Base-by-base conservation (phyloP, 2,797 vertebrate species). In the Garrulus glandarius region DNA sequence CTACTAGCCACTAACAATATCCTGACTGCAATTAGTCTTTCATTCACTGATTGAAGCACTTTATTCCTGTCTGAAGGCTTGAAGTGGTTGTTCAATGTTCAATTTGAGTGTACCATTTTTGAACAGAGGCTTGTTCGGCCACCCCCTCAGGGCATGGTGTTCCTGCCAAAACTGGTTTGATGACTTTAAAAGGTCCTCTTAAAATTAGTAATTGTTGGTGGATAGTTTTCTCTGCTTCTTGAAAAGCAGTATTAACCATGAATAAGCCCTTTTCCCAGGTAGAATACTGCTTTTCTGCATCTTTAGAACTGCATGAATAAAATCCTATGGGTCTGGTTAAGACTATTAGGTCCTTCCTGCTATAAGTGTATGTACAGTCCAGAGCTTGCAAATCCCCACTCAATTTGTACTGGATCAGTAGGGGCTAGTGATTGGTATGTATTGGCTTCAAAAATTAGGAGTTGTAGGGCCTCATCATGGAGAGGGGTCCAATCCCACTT, bases 21-120 rank as follows among this genome's bases (percentile, higher is more conserved):
- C 26, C 59, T 1, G 4, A 26, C 29, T 60, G 19, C 49, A 59
- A 49, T 24, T 34, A 30, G n/a, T 19, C 34, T 87, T 74, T 53
- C 39, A 56, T 43, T 34, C 21, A 36, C 19, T 76, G 30, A 44
- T 29, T 49, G 36, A 63, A 89, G 13, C 23, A 13, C 14, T 89
- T 65, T 16, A 21, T 84, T 50, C 10, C 8, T 7, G 1, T 6
- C 10, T 1, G 7, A 52, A 29, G 36, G 16, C 22, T 61, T 0
- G 4, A 32, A 49, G 57, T 30, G 23, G 14, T 64, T 63, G 39
- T 59, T 68, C 43, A 37, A 10, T 23, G n/a, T 63, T 63, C 23
- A 44, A 4, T 32, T 32, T 32, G 39, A 32, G 9, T 39, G 24
- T 13, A n/a, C 10, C 18, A 23, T 46, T 71, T 83, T 44, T n/a